Evolutionary conservation across 2,888 invertebrate genomes (phyloP).

Genomic region (Notodonta ziczac): DNA sequence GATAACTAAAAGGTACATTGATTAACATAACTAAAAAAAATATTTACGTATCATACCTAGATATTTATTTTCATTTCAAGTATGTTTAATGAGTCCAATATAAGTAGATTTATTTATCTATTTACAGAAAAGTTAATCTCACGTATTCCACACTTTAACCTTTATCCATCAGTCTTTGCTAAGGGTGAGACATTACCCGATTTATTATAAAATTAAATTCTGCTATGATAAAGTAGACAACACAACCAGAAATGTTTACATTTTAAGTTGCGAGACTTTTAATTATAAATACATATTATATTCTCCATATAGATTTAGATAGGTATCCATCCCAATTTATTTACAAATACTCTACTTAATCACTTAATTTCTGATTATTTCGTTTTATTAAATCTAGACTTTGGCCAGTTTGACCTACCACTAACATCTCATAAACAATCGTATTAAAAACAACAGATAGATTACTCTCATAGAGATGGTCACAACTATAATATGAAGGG

Average conservation of each 20-base stretch:
- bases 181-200: constrained; percentile 58
- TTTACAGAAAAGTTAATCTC: constrained; percentile 38
- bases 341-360: constrained; percentile 31
- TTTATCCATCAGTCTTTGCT: constrained; percentile 72
- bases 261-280: background rate
- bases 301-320: constrained; percentile 5
- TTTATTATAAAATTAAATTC: constrained; percentile 41
- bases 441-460: constrained; percentile 18
- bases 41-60: background rate
- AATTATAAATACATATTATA: constrained; percentile 6
- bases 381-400: constrained; percentile 34
- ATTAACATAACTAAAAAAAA: constrained; percentile 9
- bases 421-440: constrained; percentile 45
- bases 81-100: constrained; percentile 14
- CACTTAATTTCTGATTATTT: constrained; percentile 23
- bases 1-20: background rate
- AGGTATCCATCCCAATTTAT: constrained; percentile 37
- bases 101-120: constrained; percentile 30
- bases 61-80: no score
- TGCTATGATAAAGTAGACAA: constrained; percentile 8
- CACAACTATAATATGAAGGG: constrained; percentile 22
- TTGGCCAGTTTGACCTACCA: constrained; percentile 63
- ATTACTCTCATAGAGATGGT: constrained; percentile 18
- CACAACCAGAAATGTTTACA: background rate
- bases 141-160: constrained; percentile 39